Evolutionary conservation across 2,797 vertebrate genomes (phyloP).

Genomic region (Hemitrygon akajei): DNA sequence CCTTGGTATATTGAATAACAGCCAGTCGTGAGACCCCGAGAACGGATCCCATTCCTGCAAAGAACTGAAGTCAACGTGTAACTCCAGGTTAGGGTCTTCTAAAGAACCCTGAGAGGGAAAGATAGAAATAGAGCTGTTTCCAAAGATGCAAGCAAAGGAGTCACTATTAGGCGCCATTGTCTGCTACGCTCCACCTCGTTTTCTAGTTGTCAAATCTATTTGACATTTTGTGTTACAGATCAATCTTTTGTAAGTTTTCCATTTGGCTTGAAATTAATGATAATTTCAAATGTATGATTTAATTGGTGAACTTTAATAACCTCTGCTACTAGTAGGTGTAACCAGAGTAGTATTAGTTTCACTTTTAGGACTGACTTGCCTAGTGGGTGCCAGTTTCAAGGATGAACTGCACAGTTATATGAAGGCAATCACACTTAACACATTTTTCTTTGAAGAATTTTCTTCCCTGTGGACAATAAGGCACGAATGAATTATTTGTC

Average conservation of each 20-base stretch:
- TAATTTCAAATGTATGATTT: not conserved
- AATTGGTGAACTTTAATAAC: not conserved
- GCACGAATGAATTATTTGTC: not conserved
- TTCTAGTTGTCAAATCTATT: too few species aligned
- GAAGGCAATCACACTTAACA: not conserved
- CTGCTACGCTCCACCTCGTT: too few species aligned
- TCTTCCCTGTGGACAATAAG: not conserved
- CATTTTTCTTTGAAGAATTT: not conserved
- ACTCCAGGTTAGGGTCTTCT: too few species aligned
- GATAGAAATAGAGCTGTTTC: too few species aligned
- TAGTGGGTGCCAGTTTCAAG: not conserved
- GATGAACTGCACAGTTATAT: not conserved
- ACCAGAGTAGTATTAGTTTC: not conserved
- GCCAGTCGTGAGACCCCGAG: too few species aligned
- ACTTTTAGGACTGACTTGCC: not conserved
- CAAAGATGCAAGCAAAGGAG: too few species aligned
- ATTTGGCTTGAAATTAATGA: not conserved
- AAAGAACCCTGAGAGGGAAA: too few species aligned
- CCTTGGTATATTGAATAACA: too few species aligned
- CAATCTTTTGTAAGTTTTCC: not conserved
- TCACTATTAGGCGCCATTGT: too few species aligned
- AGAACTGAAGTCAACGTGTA: too few species aligned
- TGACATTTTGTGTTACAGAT: not conserved
- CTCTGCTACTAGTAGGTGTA: not conserved
- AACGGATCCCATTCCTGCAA: too few species aligned